Evolutionary conservation across 2,888 invertebrate species (phyloP), one percentile per base, ranked within the genome.

Genomic region (Octodonta nipae): DNA sequence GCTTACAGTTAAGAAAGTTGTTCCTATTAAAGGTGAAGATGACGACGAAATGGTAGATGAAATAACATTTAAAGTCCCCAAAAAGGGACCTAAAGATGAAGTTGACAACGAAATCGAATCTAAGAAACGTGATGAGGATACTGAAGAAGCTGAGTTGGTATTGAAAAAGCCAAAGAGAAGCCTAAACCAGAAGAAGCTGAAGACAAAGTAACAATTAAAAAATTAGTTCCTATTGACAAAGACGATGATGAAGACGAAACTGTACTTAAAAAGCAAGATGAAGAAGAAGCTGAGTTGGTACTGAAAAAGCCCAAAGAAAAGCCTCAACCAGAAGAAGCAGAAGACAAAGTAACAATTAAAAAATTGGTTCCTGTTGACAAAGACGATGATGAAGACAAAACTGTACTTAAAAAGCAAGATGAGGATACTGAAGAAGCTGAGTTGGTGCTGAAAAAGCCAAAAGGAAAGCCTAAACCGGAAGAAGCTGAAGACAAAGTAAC

Each of bases 1-100:
- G 26, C 33, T 44, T 7, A 43, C 50, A 28, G 46, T 51, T 11
- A 41, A 50, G 28, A 50, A 47, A 35, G 13, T 32, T 12, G 35
- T 38, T 15, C 35, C 37, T 16, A 29, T 71, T 40, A 77, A 25
- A 75, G 69, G 70, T 51, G 66, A 77, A 14, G 79, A 75, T 1
- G 68, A 79, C 11, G 78, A 77, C 51, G 38, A 59, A 4, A 55
- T n/a, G n/a, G n/a, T n/a, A 28, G 27, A 33, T 22, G 42, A 30
- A 33, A 33, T 36, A 16, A 45, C 27, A 12, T 31, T 42, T 10
- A 40, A 33, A 13, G 8, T 29, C 5, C 20, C 29, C 13, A 22
- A 13, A 20, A 17, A 5, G 5, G 16, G 22, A 10, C 29, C 30
- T 6, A 28, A 24, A 17, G 11, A 7, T 26, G 26, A 26, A 16